A percentile compares a stretch with the other conserved stretches of the same genome.
phyloP scores from a whole-genome alignment of 2,888 invertebrate genomes.

The Argynnis bischoffii region DNA sequence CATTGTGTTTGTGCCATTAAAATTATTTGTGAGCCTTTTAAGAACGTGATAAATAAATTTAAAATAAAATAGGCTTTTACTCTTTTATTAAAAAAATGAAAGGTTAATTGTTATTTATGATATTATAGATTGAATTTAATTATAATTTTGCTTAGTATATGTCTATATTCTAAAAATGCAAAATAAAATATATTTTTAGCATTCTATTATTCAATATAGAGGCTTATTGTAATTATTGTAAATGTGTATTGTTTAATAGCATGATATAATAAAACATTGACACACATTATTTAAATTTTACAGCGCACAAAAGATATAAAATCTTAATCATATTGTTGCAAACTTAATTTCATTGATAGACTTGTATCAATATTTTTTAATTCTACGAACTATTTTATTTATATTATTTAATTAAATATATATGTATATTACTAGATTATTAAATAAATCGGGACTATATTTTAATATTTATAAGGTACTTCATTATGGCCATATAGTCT shows the following conservation, averaged over 20 bases:
- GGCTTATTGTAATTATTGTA: constrained; percentile 15
- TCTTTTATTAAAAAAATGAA: constrained; percentile 25
- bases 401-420: not conserved
- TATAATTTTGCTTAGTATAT: constrained; percentile 20
- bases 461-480: too few relatives aligned
- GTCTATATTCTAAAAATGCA: constrained; percentile 18
- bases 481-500: too few relatives aligned
- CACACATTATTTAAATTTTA: constrained; percentile 5
- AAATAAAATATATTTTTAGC: constrained; percentile 16
- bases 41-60: constrained; percentile 36
- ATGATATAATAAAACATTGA: not conserved
- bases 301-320: constrained; percentile 19
- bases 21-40: constrained; percentile 34
- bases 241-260: constrained; percentile 4
- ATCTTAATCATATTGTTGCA: constrained; percentile 11
- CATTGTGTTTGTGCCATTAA: constrained; percentile 37
- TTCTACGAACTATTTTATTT: not conserved
- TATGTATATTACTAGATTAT: too few relatives aligned
- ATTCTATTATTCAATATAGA: constrained; percentile 15
- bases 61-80: constrained; percentile 30
- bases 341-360: not conserved
- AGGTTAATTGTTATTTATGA: constrained; percentile 25
- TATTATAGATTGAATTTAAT: constrained; percentile 26
- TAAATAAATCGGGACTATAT: too few relatives aligned
- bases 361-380: not conserved